phyloP scores from a whole-genome alignment of 2,113 vertebrate genomes.

The Psittacus erithacus region DNA sequence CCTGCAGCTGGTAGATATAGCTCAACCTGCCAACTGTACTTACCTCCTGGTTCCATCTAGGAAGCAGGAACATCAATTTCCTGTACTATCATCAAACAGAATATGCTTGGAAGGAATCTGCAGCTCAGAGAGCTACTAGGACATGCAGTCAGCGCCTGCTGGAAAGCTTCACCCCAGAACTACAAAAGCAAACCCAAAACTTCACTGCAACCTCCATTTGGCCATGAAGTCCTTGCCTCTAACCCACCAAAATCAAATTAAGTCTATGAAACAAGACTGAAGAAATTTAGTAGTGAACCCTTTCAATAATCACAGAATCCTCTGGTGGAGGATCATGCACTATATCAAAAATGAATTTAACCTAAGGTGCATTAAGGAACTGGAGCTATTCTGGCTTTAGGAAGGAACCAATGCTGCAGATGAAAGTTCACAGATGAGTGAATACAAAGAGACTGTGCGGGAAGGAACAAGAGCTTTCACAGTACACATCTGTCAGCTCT shows the following conservation, averaged over 20 bases:
- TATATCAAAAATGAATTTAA: neutral
- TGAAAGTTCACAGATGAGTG: neutral
- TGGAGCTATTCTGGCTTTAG: neutral
- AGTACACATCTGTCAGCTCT: neutral
- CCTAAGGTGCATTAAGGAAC: neutral
- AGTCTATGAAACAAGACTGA: neutral
- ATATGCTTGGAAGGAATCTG: neutral
- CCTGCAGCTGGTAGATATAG: neutral
- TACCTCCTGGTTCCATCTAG: neutral
- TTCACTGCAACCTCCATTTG: neutral
- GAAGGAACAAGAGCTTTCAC: neutral
- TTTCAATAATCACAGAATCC: neutral
- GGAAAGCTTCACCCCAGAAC: neutral
- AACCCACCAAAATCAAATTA: neutral
- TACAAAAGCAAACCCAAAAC: neutral
- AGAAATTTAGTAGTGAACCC: neutral
- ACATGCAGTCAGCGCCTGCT: neutral
- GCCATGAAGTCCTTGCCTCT: neutral
- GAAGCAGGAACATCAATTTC: neutral
- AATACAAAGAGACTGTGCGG: neutral
- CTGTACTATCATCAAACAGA: neutral
- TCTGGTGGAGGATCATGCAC: neutral
- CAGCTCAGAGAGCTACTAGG: neutral
- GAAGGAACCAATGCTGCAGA: neutral
- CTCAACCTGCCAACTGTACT: neutral